These are phyloP conservation scores for Phytoseiulus persimilis DNA, from an alignment of 2,888 invertebrate genomes.

Conservation along the genomic window DNA sequence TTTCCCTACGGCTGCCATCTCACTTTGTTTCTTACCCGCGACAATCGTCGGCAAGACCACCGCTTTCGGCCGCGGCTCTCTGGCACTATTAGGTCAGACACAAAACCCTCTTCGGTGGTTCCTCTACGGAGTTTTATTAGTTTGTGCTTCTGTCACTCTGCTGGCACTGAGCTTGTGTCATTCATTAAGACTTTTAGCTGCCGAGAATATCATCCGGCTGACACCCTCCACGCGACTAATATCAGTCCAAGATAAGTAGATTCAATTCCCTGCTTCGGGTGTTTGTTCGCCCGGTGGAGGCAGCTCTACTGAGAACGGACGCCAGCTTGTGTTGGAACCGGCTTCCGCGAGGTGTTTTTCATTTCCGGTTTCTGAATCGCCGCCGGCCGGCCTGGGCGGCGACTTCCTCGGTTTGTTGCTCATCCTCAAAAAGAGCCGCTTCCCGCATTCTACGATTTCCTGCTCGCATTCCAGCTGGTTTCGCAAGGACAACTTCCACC, in stretches of 20 bases:
- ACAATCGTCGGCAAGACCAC: not conserved
- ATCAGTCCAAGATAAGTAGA: not conserved
- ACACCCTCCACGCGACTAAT: not conserved
- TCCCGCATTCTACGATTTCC: not conserved
- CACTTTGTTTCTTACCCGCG: not conserved
- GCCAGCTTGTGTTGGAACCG: no score
- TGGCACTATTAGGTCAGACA: not conserved
- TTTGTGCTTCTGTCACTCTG: not conserved
- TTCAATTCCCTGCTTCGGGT: not conserved
- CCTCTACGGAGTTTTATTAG: not conserved
- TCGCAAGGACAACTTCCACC: conserved; percentile 34
- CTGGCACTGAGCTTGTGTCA: not conserved
- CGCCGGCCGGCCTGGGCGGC: not conserved
- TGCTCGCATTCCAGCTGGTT: conserved; percentile 5
- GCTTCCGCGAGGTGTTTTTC: not conserved
- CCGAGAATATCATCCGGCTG: not conserved
- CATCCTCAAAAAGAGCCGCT: not conserved
- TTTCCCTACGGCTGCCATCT: not conserved
- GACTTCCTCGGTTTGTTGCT: not conserved
- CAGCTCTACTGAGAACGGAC: no score
- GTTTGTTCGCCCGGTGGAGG: not conserved
- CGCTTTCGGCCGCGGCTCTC: not conserved
- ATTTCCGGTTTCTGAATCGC: not conserved
- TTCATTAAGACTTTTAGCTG: not conserved
- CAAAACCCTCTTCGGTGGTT: not conserved